Conservation (phyloP, 1,140 invertebrate genomes). For the Paralvinella palmiformis region DNA sequence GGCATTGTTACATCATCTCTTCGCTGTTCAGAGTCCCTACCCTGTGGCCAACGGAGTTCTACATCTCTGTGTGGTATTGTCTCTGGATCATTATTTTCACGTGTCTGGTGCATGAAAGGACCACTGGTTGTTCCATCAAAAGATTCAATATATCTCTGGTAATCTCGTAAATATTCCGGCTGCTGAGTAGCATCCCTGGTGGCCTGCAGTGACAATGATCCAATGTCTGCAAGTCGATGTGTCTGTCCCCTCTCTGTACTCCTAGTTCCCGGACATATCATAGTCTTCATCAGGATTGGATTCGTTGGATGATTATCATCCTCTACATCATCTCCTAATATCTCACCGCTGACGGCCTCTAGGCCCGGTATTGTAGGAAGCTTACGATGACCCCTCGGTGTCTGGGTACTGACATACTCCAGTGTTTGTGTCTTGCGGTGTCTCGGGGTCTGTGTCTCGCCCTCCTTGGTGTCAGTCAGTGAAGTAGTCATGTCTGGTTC, state of each 20-base stretch:
- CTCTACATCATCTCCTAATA: too few relatives aligned
- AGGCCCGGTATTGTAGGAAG: not conserved
- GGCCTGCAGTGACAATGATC: not conserved
- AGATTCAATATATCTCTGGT: constrained; percentile 10
- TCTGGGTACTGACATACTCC: constrained; percentile 8
- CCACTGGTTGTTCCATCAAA: not conserved
- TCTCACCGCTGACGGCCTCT: too few relatives aligned
- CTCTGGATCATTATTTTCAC: too few relatives aligned
- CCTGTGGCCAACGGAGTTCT: too few relatives aligned
- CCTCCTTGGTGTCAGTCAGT: not conserved
- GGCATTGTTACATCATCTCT: too few relatives aligned
- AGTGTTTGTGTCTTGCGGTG: constrained; percentile 38
- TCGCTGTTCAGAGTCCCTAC: too few relatives aligned
- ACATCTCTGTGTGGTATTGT: too few relatives aligned
- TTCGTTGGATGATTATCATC: not conserved
- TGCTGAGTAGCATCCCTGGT: not conserved
- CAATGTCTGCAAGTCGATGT: not conserved
- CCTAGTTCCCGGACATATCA: not conserved
- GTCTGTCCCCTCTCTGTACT: not conserved
- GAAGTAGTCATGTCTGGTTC: constrained; percentile 4
- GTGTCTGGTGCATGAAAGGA: constrained; percentile 1
- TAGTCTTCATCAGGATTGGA: not conserved
- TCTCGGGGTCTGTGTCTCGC: constrained; percentile 33
- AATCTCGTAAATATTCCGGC: constrained; percentile 7
- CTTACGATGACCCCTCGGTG: not conserved